A percentile compares a stretch with the other conserved stretches of the same genome.
Evolutionary conservation across 2,113 vertebrate genomes (phyloP).

Genomic region (Calonectris borealis): DNA sequence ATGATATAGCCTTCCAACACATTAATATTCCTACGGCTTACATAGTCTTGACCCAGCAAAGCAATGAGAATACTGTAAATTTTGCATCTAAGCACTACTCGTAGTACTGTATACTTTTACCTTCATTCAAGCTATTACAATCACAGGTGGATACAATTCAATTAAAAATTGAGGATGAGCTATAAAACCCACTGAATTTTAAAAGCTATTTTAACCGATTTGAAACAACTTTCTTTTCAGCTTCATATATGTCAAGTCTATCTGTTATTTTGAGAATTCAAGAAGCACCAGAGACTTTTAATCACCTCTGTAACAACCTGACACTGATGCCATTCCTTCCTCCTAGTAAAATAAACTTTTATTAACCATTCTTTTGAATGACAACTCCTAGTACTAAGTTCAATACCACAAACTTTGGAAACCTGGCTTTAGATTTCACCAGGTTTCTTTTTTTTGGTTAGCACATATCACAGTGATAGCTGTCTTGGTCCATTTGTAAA

Average conservation of each 20-base stretch:
- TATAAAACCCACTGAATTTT: conserved; percentile 31
- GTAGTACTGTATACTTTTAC: conserved; percentile 57
- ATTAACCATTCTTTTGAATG: neutral
- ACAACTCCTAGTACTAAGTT: neutral
- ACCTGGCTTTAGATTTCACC: neutral
- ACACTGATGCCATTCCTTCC: neutral
- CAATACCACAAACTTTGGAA: neutral
- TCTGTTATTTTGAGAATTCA: neutral
- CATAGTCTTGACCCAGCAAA: conserved; percentile 67
- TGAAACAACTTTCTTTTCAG: neutral
- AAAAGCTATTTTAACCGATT: conserved; percentile 47
- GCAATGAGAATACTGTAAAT: neutral
- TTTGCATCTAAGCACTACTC: conserved; percentile 10
- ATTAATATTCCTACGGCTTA: conserved; percentile 73
- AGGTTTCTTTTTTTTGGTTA: neutral
- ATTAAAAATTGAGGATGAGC: neutral
- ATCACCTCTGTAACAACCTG: neutral
- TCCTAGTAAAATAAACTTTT: neutral
- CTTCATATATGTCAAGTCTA: neutral
- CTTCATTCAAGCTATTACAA: conserved; percentile 38
- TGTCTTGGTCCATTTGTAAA: neutral
- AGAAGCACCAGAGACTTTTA: neutral
- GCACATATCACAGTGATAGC: neutral
- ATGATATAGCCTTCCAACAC: neutral
- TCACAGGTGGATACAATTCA: conserved; percentile 62